Base-by-base conservation (phyloP, 2,797 vertebrate species). In the Triplophysa bombifrons region DNA sequence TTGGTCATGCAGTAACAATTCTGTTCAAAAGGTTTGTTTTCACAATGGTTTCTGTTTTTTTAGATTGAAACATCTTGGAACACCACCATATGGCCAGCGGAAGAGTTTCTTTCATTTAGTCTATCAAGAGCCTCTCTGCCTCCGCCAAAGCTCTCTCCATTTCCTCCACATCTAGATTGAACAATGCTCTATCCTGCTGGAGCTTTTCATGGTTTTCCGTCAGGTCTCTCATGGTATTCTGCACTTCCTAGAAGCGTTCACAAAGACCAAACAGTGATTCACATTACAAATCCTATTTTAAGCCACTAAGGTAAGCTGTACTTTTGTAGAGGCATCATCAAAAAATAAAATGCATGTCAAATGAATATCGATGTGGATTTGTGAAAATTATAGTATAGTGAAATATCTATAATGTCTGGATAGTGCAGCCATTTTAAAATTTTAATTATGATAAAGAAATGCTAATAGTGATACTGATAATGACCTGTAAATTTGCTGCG, bases 91-190 rank as follows among this genome's bases (percentile, higher is more conserved):
- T 56, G 19, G 34, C 50, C 34, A 30, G 17, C 7, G 12, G 63
- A 78, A 78, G 13, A 38, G 55, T 64, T 61, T 53, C 48, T 74
- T 51, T 68, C 41, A 78, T 44, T 30, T 84, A 87, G 82, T 86
- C 88, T 13, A 88, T 64, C 50, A 93, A 64, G 17, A 93, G 88
- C 7, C 58, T 83, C 71, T 93, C 91, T n/a, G 93, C 91, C 46
- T 92, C 90, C 61, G 85, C 81, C 6, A 94, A 83, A 60, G 88
- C 89, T 27, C 84, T 83, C 84, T 94, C 91, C 83, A 92, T 87
- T 68, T 92, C 88, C 30, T 89, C 86, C n/a, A 85, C 87, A 64
- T 92, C 87, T 74, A 84, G 46, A 5, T 81, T 85, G 75, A 94
- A 92, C n/a, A 55, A 82, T 74, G 91, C 81, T 41, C 88, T 83